Evolutionary conservation across 92 coral and sea anemone species (phyloP).

Genomic region (Palythoa grandis): DNA sequence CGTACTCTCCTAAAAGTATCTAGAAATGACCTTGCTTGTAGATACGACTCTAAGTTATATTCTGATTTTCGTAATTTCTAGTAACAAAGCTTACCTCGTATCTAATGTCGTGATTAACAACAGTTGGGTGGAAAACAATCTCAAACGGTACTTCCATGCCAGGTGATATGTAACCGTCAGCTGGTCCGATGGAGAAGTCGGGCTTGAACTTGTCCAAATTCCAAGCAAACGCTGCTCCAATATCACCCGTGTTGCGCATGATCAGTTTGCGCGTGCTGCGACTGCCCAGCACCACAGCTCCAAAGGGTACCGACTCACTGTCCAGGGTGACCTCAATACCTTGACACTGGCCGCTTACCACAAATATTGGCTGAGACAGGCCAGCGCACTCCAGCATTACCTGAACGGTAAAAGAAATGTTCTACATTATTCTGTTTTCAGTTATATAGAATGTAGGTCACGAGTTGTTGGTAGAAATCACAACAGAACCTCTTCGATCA

Average conservation of each 20-base stretch:
- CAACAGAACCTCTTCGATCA: too few relatives aligned
- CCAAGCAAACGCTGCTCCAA: constrained; percentile 98
- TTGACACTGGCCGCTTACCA: constrained; percentile 92
- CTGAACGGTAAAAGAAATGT: constrained; percentile 39
- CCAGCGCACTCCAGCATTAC: constrained; percentile 99
- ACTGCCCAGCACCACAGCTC: constrained; percentile 96
- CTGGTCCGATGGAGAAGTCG: constrained; percentile 85
- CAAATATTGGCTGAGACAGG: constrained; percentile 91
- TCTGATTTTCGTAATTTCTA: background rate
- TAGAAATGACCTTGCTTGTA: too few relatives aligned
- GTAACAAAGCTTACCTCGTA: constrained; percentile 73
- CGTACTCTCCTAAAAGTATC: too few relatives aligned
- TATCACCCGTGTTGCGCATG: constrained; percentile 97
- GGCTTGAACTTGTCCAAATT: constrained; percentile 82
- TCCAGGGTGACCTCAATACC: constrained; percentile 91
- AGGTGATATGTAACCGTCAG: constrained; percentile 91
- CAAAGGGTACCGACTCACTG: constrained; percentile 95
- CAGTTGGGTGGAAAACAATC: constrained; percentile 84
- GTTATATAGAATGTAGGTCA: background rate
- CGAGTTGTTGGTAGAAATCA: background rate
- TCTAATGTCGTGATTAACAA: constrained; percentile 87
- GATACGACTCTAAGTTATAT: too few relatives aligned
- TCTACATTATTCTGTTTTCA: background rate
- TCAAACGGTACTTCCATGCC: constrained; percentile 97
- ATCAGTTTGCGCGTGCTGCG: constrained; percentile 88